Conservation (phyloP, 2,113 vertebrate genomes). For the Hassar affinis region DNA sequence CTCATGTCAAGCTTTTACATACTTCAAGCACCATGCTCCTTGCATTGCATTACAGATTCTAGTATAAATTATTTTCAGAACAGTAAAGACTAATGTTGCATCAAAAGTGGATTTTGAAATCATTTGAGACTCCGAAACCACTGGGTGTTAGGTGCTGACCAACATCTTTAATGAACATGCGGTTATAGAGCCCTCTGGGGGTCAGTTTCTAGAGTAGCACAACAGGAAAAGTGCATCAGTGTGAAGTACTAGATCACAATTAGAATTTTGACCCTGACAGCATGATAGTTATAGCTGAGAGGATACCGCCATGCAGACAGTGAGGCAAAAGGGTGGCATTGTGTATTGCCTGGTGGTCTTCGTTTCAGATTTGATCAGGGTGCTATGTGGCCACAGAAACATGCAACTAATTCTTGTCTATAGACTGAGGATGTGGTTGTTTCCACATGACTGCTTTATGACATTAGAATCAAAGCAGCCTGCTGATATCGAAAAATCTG, state of each 20-base stretch:
- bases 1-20: neutral
- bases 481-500: neutral
- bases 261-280: neutral
- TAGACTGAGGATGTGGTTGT: neutral
- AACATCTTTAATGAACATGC: neutral
- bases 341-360: neutral
- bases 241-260: neutral
- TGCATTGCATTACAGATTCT: neutral
- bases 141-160: neutral
- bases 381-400: neutral
- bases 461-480: constrained; percentile 19
- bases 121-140: neutral
- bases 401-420: neutral
- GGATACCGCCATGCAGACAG: neutral
- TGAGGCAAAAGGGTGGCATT: neutral
- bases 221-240: neutral
- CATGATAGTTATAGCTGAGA: neutral
- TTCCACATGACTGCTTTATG: constrained; percentile 6
- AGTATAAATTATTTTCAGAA: neutral
- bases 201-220: neutral
- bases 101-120: neutral
- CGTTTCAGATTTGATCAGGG: neutral
- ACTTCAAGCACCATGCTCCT: neutral
- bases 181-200: constrained; percentile 34
- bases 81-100: neutral